Base-by-base conservation (phyloP, 2,113 vertebrate genomes). In the Hirundichthys speculiger region DNA sequence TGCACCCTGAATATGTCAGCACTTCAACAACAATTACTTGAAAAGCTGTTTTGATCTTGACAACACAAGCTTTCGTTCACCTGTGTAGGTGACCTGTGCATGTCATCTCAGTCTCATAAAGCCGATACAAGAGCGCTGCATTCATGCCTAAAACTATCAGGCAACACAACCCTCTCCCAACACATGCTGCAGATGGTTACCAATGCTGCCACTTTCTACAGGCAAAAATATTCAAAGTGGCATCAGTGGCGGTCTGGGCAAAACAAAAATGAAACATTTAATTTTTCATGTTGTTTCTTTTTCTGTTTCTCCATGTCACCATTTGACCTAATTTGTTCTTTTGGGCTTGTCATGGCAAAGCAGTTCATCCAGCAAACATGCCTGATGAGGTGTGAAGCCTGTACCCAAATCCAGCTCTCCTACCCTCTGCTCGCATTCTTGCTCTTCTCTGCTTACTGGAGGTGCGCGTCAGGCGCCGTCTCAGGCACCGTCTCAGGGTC, bases 251-350 rank as follows among this genome's bases (percentile, higher is more conserved):
- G 63, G 48, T 69, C 71, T 47, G 52, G 55, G 69, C 63, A 68
- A 84, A 83, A 83, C 56, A 83, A 54, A 66, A 75, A 79, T 63
- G 59, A 79, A 79, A 86, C 61, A 82, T 81, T 78, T 58, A 52
- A 79, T 76, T 82, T 75, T 78, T 82, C 85, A 80, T 83, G 77
- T 75, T 76, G 56, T 77, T 78, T 53, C 77, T 54, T 63, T 79
- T 73, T 67, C 67, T 81, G 51, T 84, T 87, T 84, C 73, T 81
- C 73, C 40, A 49, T 83, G 84, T 88, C 86, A 88, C 77, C 16
- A 38, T 88, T 85, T 90, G 90, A 90, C 87, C 90, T 87, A 87
- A 88, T 89, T 91, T 90, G 79, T 85, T 86, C 79, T 85, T 88
- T 88, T 88, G 73, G 82, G 75, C 85, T 88, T 89, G 90, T 89